These are phyloP conservation scores for Orthonyx spaldingii DNA, from an alignment of 2,113 vertebrate genomes.

Conservation along the genomic window DNA sequence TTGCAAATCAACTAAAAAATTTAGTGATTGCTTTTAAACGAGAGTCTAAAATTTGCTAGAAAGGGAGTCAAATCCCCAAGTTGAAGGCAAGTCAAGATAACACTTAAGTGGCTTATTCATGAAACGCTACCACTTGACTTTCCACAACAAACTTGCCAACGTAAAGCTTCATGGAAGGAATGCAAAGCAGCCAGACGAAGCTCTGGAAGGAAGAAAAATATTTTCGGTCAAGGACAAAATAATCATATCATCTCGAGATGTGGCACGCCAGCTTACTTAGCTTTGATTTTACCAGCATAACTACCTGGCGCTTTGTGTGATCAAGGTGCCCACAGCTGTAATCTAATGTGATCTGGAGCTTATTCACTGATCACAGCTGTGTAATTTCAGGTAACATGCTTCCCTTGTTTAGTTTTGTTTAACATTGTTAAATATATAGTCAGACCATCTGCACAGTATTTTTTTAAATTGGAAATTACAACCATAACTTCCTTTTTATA, in stretches of 20 bases:
- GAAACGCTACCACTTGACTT: constrained; percentile 26
- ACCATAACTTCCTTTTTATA: constrained; percentile 86
- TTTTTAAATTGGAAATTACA: constrained; percentile 88
- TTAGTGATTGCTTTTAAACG: rapidly evolving
- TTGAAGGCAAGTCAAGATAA: constrained; percentile 1
- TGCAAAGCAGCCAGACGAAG: neutral
- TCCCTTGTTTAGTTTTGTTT: constrained; percentile 85
- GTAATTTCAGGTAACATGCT: constrained; percentile 84
- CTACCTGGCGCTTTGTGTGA: constrained; percentile 46
- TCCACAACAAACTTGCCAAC: neutral
- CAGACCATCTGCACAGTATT: constrained; percentile 84
- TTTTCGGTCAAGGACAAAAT: constrained; percentile 26
- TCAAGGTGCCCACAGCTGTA: constrained; percentile 74
- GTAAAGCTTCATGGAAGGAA: neutral
- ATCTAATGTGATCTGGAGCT: constrained; percentile 78
- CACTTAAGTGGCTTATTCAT: neutral
- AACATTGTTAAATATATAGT: constrained; percentile 86
- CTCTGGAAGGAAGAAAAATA: neutral
- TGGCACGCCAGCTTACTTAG: constrained; percentile 34
- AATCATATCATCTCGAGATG: constrained; percentile 35
- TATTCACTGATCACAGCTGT: constrained; percentile 82
- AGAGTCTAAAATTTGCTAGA: neutral
- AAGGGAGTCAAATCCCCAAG: neutral
- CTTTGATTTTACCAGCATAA: constrained; percentile 25
- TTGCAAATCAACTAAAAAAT: neutral